These are phyloP conservation scores for Chesias legatella DNA, from an alignment of 2,888 invertebrate species.

Conservation along the genomic window DNA sequence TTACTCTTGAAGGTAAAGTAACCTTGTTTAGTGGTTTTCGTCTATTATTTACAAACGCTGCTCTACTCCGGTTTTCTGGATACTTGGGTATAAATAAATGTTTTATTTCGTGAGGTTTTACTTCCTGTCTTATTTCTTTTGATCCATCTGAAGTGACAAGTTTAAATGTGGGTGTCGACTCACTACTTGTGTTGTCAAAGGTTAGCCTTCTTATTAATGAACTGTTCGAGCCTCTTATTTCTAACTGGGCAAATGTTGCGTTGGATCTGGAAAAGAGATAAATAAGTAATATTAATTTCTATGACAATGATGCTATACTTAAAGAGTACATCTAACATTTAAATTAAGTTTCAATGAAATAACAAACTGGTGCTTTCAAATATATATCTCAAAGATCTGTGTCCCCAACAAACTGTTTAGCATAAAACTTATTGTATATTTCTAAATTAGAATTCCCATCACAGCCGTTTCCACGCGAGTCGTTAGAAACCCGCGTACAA, in stretches of 20 bases:
- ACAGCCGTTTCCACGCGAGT: conserved; percentile 9
- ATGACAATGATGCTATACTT: too few species aligned
- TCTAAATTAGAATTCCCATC: conserved; percentile 12
- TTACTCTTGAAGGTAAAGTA: conserved; percentile 47
- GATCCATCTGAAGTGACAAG: conserved; percentile 62
- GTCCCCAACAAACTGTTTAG: conserved; percentile 2
- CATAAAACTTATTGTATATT: conserved; percentile 10
- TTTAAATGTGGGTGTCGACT: conserved; percentile 53
- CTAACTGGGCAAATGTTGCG: conserved; percentile 70
- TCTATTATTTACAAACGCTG: conserved; percentile 65
- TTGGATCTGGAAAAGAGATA: conserved; percentile 60
- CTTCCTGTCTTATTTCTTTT: conserved; percentile 60
- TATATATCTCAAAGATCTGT: conserved; percentile 1
- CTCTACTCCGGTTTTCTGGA: conserved; percentile 63
- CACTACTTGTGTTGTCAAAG: conserved; percentile 64
- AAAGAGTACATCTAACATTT: too few species aligned
- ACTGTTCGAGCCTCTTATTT: conserved; percentile 63
- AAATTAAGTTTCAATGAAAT: neutral
- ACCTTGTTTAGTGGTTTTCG: conserved; percentile 51
- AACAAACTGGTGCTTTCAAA: conserved; percentile 1
- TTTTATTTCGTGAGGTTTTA: conserved; percentile 70
- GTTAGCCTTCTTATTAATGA: conserved; percentile 64
- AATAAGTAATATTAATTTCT: conserved; percentile 9
- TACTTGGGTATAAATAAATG: conserved; percentile 69
- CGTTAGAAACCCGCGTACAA: conserved; percentile 6